Evolutionary conservation across 2,113 vertebrate genomes (phyloP), one percentile per base, ranked within the genome.

Genomic region (Channa maculata): DNA sequence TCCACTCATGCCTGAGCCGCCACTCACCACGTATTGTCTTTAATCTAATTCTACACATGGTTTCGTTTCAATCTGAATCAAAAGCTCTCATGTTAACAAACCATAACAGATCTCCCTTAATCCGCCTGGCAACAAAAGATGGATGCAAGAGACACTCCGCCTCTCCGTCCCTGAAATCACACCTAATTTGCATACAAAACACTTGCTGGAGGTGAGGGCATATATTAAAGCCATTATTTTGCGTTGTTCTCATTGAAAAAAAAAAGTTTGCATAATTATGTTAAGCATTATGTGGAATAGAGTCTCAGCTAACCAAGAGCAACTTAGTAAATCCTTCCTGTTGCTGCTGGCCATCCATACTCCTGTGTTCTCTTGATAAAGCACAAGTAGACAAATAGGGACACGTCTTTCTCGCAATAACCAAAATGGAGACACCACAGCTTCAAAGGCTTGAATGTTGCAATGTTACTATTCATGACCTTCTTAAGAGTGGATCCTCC

Each of bases 1-100:
- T 93, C 92, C 91, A 80, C 86, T 72, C 83, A 77, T 77, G 88
- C 86, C 86, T 80, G 66, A 85, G 88, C 85, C 71, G 85, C 88
- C 88, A 84, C 90, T 91, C 88, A 89, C 84, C 81, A 58, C 87
- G 87, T 86, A 91, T 93, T 90, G 91, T 93, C 87, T 95, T 93
- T 93, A 93, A 94, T 94, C 91, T 91, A 94, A 94, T 92, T 94
- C 91, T 94, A 91, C 91, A 94, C 92, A 93, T 93, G 90, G 92
- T 93, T 92, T 91, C 80, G 81, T 89, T 94, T 93, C 91, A 94
- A 89, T 91, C 89, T 85, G 81, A 94, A 92, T 94, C 92, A 93
- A 94, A 93, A 93, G 91, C 90, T 91, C 89, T 85, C 86, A 85
- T 94, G 93, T 93, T 93, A 92, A 94, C 92, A 93, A 91, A 93